phyloP scores from a whole-genome alignment of 1,140 invertebrate species.

The Gryllus bimaculatus region DNA sequence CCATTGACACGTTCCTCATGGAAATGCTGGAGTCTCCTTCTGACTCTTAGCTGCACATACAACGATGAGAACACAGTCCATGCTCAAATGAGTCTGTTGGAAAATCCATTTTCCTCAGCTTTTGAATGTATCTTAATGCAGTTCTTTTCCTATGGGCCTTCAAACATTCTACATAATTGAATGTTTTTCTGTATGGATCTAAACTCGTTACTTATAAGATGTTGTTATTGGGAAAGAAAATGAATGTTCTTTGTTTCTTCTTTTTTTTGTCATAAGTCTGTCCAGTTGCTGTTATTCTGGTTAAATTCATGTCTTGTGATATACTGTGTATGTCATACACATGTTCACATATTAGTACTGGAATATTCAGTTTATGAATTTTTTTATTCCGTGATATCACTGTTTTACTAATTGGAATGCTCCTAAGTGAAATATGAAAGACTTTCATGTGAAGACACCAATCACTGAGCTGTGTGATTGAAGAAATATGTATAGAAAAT shows the following conservation, averaged over 20 bases:
- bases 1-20: slow-evolving; percentile 57
- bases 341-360: not conserved
- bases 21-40: slow-evolving; percentile 56
- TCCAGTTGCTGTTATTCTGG: not conserved
- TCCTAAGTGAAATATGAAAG: too few relatives aligned
- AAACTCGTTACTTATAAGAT: not conserved
- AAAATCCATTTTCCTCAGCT: not conserved
- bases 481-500: too few relatives aligned
- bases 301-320: not conserved
- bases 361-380: too few relatives aligned
- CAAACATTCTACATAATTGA: not conserved
- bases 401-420: too few relatives aligned
- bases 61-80: not conserved
- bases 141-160: not conserved
- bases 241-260: not conserved
- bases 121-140: not conserved
- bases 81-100: not conserved
- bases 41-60: slow-evolving; percentile 32
- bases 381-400: too few relatives aligned
- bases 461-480: too few relatives aligned
- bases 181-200: not conserved
- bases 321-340: not conserved
- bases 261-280: not conserved
- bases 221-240: not conserved
- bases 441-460: too few relatives aligned